These are phyloP conservation scores for Orthosia cruda DNA, from an alignment of 2,888 invertebrate species.

Conservation along the genomic window DNA sequence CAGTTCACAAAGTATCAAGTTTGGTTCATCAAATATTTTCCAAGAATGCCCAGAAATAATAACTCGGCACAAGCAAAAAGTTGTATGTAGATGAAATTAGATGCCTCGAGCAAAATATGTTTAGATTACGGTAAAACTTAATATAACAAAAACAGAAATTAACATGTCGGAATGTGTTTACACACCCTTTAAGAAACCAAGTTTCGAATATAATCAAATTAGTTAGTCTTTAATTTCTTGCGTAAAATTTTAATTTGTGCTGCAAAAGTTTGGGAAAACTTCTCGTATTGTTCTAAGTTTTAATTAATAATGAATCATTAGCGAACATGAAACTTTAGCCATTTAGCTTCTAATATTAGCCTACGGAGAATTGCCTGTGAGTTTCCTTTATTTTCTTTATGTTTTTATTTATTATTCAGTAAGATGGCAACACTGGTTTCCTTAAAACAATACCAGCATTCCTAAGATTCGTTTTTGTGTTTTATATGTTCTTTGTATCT, in stretches of 20 bases:
- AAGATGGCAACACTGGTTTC: neutral
- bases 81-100: constrained; percentile 29
- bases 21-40: constrained; percentile 30
- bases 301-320: constrained; percentile 58
- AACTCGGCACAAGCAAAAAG: constrained; percentile 4
- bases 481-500: too few relatives aligned
- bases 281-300: constrained; percentile 53
- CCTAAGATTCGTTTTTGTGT: neutral
- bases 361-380: constrained; percentile 8
- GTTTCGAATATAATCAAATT: constrained; percentile 41
- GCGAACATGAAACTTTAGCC: constrained; percentile 41
- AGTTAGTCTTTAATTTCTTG: constrained; percentile 50
- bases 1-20: constrained; percentile 7
- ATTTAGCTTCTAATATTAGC: constrained; percentile 39
- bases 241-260: constrained; percentile 32
- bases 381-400: constrained; percentile 17
- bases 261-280: constrained; percentile 39
- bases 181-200: constrained; percentile 28
- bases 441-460: neutral
- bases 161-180: constrained; percentile 40
- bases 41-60: constrained; percentile 33
- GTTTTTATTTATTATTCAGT: constrained; percentile 14
- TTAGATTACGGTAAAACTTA: constrained; percentile 32
- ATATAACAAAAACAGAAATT: constrained; percentile 40
- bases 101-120: constrained; percentile 32